Base-by-base conservation (phyloP, 1,140 invertebrate species). In the Thrips palmi region DNA sequence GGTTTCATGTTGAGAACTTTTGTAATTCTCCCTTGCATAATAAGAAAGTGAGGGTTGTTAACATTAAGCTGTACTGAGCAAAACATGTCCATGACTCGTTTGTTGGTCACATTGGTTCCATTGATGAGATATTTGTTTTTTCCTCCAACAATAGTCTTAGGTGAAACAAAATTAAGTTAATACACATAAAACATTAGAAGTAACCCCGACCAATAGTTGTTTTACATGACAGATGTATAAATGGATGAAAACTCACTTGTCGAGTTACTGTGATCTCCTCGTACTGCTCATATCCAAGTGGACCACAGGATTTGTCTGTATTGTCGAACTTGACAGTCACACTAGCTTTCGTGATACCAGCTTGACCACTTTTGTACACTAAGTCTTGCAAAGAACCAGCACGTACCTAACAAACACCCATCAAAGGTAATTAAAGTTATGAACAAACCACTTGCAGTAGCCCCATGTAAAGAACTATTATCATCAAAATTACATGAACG, bases 1-100 rank as follows among this genome's bases (percentile, higher is more conserved):
- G 94, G 89, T 53, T 97, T 98, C 93, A 98, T 98, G 55, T 96
- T 98, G 2, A 98, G 65, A 1, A 99, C 94, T 70, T 98, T 98
- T 1, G 93, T 97, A 37, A 99, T 96, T 49, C 92, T 72, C 6
- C 96, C 96, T 68, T 99, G 96, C 94, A 99, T 98, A 47, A 99
- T 99, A 3, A 99, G 70, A 57, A 97, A 99, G 58, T 98, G 93
- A 3, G 94, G 94, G 67, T 98, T 98, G 58, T 98, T 98, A 0
- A 98, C 87, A 59, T 99, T 99, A 2, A 99, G 61, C 52, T 96
- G 89, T 5, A 98, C 79, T 0, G 92, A 93, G 48, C 85, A 82
- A 56, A 99, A 97, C 46, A 99, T 63, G 60, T 99, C 94, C 37
- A 79, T 73, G 0, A 97, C 83, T 48, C 81, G 64, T 50, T 83